Conservation (phyloP, 2,113 vertebrate genomes). For the Menidia beryllina region DNA sequence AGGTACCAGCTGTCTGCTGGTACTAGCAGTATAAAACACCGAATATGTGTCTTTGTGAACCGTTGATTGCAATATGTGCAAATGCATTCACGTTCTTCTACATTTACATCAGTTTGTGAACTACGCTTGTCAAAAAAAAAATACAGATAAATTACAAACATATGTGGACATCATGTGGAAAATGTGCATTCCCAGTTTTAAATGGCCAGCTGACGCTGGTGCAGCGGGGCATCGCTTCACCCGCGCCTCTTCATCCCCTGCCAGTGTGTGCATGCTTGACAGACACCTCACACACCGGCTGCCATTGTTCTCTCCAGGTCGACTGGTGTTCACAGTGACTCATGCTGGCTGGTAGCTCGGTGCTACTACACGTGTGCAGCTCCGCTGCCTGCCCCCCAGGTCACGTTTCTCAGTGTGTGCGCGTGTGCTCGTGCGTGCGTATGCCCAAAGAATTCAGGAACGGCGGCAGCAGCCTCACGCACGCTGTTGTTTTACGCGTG, state of each 20-base stretch:
- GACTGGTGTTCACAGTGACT: conserved; percentile 75
- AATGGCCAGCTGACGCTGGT: conserved; percentile 52
- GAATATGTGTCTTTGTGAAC: conserved; percentile 8
- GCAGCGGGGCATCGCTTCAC: conserved; percentile 55
- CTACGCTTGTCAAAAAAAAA: neutral
- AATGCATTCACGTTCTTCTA: neutral
- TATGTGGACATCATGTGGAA: conserved; percentile 15
- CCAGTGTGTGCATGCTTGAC: conserved; percentile 61
- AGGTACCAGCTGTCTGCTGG: conserved; percentile 20
- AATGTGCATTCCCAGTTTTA: conserved; percentile 33
- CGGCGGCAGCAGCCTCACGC: conserved; percentile 29
- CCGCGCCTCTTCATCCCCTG: conserved; percentile 53
- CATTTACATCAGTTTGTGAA: neutral
- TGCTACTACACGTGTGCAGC: conserved; percentile 76
- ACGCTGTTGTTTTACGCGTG: conserved; percentile 19
- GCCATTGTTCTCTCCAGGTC: conserved; percentile 73
- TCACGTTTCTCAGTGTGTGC: conserved; percentile 65
- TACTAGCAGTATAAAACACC: conserved; percentile 7
- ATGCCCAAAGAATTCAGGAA: conserved; percentile 35
- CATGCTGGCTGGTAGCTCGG: conserved; percentile 71
- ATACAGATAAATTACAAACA: neutral
- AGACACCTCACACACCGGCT: conserved; percentile 76
- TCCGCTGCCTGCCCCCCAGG: conserved; percentile 72
- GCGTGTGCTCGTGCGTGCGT: conserved; percentile 39
- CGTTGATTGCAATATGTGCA: conserved; percentile 7